Base-by-base conservation (phyloP, 2,888 invertebrate genomes). In the Drosophila mettleri region DNA sequence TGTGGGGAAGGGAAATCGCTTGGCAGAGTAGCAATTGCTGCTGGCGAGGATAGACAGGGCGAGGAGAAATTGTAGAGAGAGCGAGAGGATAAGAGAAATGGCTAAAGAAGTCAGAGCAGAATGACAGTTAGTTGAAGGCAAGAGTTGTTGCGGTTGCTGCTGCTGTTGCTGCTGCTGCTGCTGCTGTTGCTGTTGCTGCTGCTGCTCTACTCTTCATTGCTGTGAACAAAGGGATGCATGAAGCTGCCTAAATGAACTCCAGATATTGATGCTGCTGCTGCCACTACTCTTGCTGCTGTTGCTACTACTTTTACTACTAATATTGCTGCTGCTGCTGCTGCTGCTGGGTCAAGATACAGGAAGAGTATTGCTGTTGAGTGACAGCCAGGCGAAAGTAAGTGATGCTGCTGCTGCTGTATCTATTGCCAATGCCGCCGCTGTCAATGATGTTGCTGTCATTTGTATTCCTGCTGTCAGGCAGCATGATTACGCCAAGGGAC, bases 381-480 rank as follows among this genome's bases (percentile, higher is more conserved):
- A 43, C 41, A 43, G 43, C 9, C n/a, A n/a, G 8, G 2, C 43
- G 24, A 24, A 22, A 43, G 43, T 24, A 1, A n/a, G n/a, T n/a
- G 41, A 4, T 2, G 20, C 2, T 14, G 18, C 9, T 53, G 43
- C 18, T 33, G 29, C 38, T 38, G 18, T 18, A 10, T 22, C 14
- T 7, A 8, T 45, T 9, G 39, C 20, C 22, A 0, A 46, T 48
- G 49, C 10, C 34, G 49, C 16, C 24, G 49, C 24, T 49, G 49
- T 24, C 10, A 9, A 20, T 31, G 9, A 12, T 33, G 48, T n/a
- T 48, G 48, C 33, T 33, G 48, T 45, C 43, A 45, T 10, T 45
- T 6, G n/a, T 27, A 43, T 24, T 24, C 10, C 45, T 45, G 27
- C n/a, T 18, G 27, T 16, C 27, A 16, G 43, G 5, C 43, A 6